phyloP scores from a whole-genome alignment of 1,140 invertebrate genomes.

The Caerostris extrusa region DNA sequence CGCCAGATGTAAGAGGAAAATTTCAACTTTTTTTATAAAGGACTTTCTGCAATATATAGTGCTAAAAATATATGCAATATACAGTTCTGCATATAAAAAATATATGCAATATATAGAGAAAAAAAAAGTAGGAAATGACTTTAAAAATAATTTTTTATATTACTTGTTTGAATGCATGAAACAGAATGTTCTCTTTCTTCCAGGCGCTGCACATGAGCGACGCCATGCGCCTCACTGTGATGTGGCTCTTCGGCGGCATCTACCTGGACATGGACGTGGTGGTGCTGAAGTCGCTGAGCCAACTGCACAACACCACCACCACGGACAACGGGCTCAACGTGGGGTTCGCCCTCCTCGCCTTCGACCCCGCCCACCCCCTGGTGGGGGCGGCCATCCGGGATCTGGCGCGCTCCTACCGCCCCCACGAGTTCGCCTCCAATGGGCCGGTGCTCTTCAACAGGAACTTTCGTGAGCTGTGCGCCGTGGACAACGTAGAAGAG shows the following conservation, averaged over 20 bases:
- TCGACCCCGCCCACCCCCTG: not conserved
- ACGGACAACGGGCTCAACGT: slow-evolving; percentile 18
- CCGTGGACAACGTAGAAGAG: not conserved
- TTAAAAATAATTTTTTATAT: no score
- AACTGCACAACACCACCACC: not conserved
- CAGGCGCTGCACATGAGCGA: not conserved
- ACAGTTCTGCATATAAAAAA: no score
- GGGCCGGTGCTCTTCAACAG: not conserved
- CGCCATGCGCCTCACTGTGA: not conserved
- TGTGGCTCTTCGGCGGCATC: slow-evolving; percentile 5
- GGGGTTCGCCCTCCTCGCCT: not conserved
- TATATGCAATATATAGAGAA: no score
- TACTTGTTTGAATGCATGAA: no score
- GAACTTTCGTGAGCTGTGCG: not conserved
- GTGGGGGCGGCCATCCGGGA: not conserved
- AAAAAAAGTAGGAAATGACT: no score
- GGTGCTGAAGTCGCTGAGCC: not conserved
- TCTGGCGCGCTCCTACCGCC: not conserved
- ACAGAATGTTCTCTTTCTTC: not conserved
- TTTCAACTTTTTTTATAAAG: no score
- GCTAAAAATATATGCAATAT: no score
- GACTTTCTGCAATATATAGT: no score
- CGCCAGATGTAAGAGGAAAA: no score
- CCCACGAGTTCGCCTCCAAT: slow-evolving; percentile 1
- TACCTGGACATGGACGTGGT: slow-evolving; percentile 43